Conservation (phyloP, 2,113 vertebrate species). For the Carollia perspicillata region DNA sequence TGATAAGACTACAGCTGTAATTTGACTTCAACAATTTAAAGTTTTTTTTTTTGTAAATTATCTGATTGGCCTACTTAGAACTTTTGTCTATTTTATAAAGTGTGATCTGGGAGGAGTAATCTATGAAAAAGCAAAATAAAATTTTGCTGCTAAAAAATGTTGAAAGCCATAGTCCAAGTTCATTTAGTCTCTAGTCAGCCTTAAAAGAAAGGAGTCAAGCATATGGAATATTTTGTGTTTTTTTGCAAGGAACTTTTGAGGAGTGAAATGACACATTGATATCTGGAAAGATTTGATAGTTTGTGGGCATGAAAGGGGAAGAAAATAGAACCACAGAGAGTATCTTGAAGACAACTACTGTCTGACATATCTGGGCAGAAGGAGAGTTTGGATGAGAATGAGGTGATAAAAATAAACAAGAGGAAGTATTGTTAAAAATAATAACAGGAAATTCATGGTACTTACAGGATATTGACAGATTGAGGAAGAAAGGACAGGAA, state of each 20-base stretch:
- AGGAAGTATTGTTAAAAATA: neutral
- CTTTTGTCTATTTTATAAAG: slow-evolving; percentile 17
- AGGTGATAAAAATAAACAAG: neutral
- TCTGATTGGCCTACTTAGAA: slow-evolving; percentile 19
- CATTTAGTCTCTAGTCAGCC: neutral
- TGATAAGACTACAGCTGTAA: neutral
- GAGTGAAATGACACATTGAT: neutral
- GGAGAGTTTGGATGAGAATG: neutral
- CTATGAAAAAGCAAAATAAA: slow-evolving; percentile 19
- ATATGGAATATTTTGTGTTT: neutral
- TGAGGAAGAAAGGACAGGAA: neutral
- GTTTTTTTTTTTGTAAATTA: slow-evolving; percentile 22
- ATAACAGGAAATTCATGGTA: neutral
- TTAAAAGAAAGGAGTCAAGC: neutral
- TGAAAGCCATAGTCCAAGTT: neutral
- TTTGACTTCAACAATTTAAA: neutral
- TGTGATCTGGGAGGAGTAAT: neutral
- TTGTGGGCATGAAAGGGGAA: neutral
- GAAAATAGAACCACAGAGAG: neutral
- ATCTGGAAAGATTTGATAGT: neutral
- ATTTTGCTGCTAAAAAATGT: neutral
- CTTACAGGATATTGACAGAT: neutral
- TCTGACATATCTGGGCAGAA: neutral
- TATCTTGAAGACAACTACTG: neutral
- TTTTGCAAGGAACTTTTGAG: neutral